These are phyloP conservation scores for Holcopasites calliopsidis DNA, from an alignment of 1,140 invertebrate species.

Conservation along the genomic window DNA sequence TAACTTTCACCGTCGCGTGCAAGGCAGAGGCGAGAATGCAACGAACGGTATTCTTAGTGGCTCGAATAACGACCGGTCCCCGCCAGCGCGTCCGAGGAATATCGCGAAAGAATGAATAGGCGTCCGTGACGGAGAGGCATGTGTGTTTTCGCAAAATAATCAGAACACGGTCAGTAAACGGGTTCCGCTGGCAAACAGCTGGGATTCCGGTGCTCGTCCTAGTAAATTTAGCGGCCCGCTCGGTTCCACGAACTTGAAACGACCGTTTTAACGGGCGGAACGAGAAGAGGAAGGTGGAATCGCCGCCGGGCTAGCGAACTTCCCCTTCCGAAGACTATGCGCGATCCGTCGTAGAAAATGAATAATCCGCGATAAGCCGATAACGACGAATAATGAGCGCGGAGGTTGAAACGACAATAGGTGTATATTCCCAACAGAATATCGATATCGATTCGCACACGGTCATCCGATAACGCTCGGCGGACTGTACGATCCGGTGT, in stretches of 20 bases:
- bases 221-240: slow-evolving; percentile 58
- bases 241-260: slow-evolving; percentile 40
- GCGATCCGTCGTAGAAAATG: background rate
- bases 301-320: slow-evolving; percentile 1
- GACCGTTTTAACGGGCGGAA: slow-evolving; percentile 7
- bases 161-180: slow-evolving; percentile 55
- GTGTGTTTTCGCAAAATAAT: slow-evolving; percentile 33
- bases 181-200: slow-evolving; percentile 41
- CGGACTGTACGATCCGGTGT: background rate
- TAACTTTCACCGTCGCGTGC: slow-evolving; percentile 32
- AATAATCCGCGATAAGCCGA: slow-evolving; percentile 4
- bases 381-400: slow-evolving; percentile 7
- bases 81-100: background rate
- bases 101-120: background rate
- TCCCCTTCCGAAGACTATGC: background rate
- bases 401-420: background rate
- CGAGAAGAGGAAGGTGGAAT: background rate
- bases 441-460: background rate
- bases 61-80: background rate
- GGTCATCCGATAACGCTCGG: background rate
- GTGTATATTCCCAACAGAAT: background rate
- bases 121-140: background rate
- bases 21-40: slow-evolving; percentile 23
- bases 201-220: slow-evolving; percentile 43
- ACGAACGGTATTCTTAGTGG: slow-evolving; percentile 18